Conservation (phyloP, 2,888 invertebrate genomes). For the Catocala fraxini region DNA sequence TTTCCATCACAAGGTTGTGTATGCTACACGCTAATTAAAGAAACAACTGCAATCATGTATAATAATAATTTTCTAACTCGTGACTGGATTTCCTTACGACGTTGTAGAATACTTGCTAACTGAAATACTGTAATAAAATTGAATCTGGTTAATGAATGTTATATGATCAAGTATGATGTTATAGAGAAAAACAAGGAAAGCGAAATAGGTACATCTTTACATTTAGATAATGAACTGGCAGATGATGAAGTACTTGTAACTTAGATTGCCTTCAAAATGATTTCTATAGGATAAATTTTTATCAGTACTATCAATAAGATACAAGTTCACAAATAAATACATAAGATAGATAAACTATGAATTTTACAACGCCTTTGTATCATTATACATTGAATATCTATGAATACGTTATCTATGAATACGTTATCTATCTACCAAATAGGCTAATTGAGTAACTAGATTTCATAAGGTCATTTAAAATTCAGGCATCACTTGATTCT, state of each 20-base stretch:
- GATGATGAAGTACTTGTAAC: too few relatives aligned
- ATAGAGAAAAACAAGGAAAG: too few relatives aligned
- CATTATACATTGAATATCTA: neutral
- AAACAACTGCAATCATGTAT: constrained; percentile 20
- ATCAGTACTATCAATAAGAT: neutral
- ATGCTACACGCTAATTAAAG: constrained; percentile 39
- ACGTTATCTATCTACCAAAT: neutral
- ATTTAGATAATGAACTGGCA: too few relatives aligned
- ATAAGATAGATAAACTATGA: neutral
- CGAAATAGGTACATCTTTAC: too few relatives aligned
- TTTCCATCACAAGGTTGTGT: constrained; percentile 53
- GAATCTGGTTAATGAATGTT: neutral
- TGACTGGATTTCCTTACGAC: constrained; percentile 23
- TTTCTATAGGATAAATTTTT: neutral
- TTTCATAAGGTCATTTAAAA: neutral
- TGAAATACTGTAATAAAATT: constrained; percentile 5
- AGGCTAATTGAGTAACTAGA: neutral
- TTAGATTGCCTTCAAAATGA: too few relatives aligned
- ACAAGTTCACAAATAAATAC: neutral
- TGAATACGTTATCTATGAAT: neutral
- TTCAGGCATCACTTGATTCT: too few relatives aligned
- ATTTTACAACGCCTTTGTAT: neutral
- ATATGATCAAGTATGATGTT: neutral
- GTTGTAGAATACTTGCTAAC: too few relatives aligned
- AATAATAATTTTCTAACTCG: constrained; percentile 17